Conservation (phyloP, 2,113 vertebrate genomes). For the Anolis carolinensis region DNA sequence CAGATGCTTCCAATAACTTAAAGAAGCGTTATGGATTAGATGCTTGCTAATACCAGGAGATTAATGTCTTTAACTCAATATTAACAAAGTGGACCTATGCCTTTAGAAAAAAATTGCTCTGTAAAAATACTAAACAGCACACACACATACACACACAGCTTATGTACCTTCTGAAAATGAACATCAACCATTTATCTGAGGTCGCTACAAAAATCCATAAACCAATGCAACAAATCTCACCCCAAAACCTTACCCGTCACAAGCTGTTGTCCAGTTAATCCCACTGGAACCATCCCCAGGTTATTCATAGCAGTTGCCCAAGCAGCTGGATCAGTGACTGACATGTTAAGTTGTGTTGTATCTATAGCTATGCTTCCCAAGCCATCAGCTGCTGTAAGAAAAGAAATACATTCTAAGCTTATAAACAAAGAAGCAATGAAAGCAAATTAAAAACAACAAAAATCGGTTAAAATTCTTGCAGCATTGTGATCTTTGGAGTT, state of each 20-base stretch:
- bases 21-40: constrained; percentile 52
- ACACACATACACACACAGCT: neutral
- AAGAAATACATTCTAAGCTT: constrained; percentile 40
- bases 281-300: constrained; percentile 91
- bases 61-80: constrained; percentile 34
- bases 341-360: constrained; percentile 86
- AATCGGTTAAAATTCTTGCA: constrained; percentile 7
- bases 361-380: constrained; percentile 86
- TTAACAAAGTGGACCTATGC: constrained; percentile 36
- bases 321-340: constrained; percentile 85
- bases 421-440: fast-evolving
- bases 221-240: neutral
- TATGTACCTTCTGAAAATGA: constrained; percentile 22
- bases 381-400: constrained; percentile 83
- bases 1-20: constrained; percentile 45
- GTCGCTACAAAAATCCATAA: neutral
- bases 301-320: constrained; percentile 97
- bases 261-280: constrained; percentile 88
- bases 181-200: constrained; percentile 34
- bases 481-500: neutral
- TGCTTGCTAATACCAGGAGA: constrained; percentile 24
- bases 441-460: constrained; percentile 36
- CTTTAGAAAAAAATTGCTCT: neutral
- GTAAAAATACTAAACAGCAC: constrained; percentile 13
- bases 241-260: constrained; percentile 83